A percentile compares a stretch with the other conserved stretches of the same genome.
Evolutionary conservation across 2,797 vertebrate species (phyloP).

Genomic region (Limnodromus scolopaceus): DNA sequence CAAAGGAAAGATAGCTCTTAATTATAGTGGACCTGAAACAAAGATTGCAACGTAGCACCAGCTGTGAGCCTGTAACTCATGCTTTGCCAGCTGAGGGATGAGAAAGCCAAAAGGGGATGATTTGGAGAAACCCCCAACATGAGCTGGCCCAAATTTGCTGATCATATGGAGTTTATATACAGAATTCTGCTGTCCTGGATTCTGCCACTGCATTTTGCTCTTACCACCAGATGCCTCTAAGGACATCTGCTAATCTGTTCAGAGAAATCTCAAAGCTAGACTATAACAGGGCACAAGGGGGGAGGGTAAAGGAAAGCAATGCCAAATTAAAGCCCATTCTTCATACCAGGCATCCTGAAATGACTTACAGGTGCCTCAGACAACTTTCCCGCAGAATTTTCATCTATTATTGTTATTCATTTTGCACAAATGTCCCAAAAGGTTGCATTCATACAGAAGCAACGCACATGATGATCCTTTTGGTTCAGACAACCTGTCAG

Average conservation of each 20-base stretch:
- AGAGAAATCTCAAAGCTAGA: constrained; percentile 18
- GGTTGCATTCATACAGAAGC: neutral
- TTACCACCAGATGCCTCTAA: constrained; percentile 55
- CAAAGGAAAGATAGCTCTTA: neutral
- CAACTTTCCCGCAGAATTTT: neutral
- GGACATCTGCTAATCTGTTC: constrained; percentile 52
- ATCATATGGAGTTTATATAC: constrained; percentile 38
- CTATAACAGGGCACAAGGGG: neutral
- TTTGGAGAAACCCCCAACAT: constrained; percentile 39
- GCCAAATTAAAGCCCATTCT: neutral
- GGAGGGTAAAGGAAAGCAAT: neutral
- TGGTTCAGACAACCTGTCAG: neutral
- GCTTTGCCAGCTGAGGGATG: constrained; percentile 32
- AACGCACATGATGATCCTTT: rapidly evolving
- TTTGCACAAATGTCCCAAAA: neutral
- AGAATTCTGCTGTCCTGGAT: constrained; percentile 39
- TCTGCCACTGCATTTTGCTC: constrained; percentile 34
- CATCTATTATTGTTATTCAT: neutral
- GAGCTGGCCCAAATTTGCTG: constrained; percentile 45
- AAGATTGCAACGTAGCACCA: constrained; percentile 27
- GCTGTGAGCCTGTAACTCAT: constrained; percentile 17
- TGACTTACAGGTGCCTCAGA: constrained; percentile 34
- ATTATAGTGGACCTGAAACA: constrained; percentile 45
- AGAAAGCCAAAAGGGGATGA: constrained; percentile 46
- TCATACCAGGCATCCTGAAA: constrained; percentile 15